phyloP scores from a whole-genome alignment of 1,140 invertebrate genomes.

The Lineus longissimus region DNA sequence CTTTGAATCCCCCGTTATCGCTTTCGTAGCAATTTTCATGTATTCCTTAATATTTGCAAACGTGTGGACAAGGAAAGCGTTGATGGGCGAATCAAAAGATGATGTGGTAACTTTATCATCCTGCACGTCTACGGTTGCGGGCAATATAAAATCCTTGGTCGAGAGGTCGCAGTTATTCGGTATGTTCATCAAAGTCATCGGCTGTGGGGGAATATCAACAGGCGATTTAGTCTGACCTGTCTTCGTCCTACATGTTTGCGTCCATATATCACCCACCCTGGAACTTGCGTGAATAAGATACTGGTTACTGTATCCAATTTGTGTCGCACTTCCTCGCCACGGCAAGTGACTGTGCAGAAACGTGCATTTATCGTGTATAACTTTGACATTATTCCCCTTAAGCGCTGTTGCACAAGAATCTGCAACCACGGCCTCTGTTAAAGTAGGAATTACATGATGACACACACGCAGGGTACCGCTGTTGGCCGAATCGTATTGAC shows the following conservation, averaged over 20 bases:
- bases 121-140: background rate
- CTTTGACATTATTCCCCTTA: background rate
- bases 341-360: background rate
- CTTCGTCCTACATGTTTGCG: background rate
- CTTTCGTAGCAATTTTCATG: background rate
- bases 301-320: background rate
- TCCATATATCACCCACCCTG: background rate
- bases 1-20: background rate
- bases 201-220: background rate
- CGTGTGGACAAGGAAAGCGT: slow-evolving; percentile 3
- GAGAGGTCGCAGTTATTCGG: slow-evolving; percentile 2
- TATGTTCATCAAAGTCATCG: slow-evolving; percentile 1
- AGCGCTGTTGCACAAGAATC: background rate
- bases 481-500: background rate
- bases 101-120: background rate
- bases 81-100: background rate
- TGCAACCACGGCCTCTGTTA: background rate
- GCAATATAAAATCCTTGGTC: slow-evolving; percentile 5
- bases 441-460: background rate
- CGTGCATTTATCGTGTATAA: background rate
- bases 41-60: slow-evolving; percentile 9
- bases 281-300: background rate
- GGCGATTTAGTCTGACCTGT: background rate
- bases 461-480: background rate
- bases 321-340: background rate